These are phyloP conservation scores for Lacerta viridis DNA, from an alignment of 2,797 vertebrate species.

Conservation along the genomic window DNA sequence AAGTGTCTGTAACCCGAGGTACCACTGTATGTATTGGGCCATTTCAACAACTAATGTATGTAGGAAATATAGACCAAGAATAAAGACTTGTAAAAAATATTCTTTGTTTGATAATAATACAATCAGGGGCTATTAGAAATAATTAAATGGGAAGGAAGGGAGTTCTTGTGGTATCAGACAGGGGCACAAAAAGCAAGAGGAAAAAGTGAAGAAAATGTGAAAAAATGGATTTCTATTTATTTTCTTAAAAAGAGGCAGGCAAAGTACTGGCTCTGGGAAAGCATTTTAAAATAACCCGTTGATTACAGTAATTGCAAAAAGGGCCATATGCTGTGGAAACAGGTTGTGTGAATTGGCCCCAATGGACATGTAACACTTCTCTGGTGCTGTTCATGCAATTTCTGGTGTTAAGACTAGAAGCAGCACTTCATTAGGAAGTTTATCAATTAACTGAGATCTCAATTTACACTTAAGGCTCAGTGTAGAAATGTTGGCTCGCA, in stretches of 20 bases:
- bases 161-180: neutral
- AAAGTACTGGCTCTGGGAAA: neutral
- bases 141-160: too few species aligned
- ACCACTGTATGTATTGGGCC: too few species aligned
- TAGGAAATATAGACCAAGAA: too few species aligned
- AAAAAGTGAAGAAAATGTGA: neutral
- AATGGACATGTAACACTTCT: conserved; percentile 12
- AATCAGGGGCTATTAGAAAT: too few species aligned
- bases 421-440: conserved; percentile 24
- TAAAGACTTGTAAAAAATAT: too few species aligned
- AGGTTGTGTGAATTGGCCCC: neutral
- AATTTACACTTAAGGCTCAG: conserved; percentile 11
- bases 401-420: conserved; percentile 10
- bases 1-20: too few species aligned
- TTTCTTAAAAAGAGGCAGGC: neutral
- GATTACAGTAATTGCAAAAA: neutral
- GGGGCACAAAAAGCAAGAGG: neutral
- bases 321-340: neutral
- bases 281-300: neutral
- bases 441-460: conserved; percentile 14
- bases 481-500: conserved; percentile 2
- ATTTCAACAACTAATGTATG: too few species aligned
- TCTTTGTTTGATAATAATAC: too few species aligned
- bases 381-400: neutral
- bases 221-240: neutral